phyloP scores from a whole-genome alignment of 2,888 invertebrate genomes.

The Sinhomidia bicolor region DNA sequence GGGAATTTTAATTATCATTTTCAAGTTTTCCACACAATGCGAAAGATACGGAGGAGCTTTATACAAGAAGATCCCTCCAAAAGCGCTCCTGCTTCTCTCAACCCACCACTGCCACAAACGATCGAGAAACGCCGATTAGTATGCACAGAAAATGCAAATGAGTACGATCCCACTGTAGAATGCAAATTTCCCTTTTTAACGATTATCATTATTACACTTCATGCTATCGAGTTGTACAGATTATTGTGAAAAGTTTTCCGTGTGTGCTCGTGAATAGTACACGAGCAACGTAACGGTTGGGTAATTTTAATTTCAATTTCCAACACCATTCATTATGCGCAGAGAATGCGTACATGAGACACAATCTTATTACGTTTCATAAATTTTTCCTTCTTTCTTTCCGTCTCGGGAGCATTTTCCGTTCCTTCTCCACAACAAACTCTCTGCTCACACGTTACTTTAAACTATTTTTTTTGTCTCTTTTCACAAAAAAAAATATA shows the following conservation, averaged over 20 bases:
- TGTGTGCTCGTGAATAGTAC: too few relatives aligned
- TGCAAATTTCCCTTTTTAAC: neutral
- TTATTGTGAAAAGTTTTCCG: too few relatives aligned
- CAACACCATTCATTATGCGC: slow-evolving; percentile 63
- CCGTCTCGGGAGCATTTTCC: neutral
- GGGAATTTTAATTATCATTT: slow-evolving; percentile 72
- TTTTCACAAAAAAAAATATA: too few relatives aligned
- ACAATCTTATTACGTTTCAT: neutral
- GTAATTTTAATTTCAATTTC: slow-evolving; percentile 70
- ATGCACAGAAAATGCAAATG: slow-evolving; percentile 16
- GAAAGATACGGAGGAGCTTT: too few relatives aligned
- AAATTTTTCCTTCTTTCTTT: neutral
- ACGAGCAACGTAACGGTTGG: neutral
- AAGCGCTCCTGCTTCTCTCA: too few relatives aligned
- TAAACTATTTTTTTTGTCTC: too few relatives aligned
- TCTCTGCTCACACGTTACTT: neutral
- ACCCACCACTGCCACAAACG: neutral
- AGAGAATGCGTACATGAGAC: neutral
- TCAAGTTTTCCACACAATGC: slow-evolving; percentile 51
- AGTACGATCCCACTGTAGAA: neutral
- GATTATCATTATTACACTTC: neutral
- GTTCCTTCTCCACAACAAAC: too few relatives aligned
- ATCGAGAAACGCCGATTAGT: neutral
- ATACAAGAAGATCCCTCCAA: too few relatives aligned
- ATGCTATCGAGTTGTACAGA: too few relatives aligned